These are phyloP conservation scores for Paracanthobrama guichenoti DNA, from an alignment of 2,113 vertebrate genomes.

Conservation along the genomic window DNA sequence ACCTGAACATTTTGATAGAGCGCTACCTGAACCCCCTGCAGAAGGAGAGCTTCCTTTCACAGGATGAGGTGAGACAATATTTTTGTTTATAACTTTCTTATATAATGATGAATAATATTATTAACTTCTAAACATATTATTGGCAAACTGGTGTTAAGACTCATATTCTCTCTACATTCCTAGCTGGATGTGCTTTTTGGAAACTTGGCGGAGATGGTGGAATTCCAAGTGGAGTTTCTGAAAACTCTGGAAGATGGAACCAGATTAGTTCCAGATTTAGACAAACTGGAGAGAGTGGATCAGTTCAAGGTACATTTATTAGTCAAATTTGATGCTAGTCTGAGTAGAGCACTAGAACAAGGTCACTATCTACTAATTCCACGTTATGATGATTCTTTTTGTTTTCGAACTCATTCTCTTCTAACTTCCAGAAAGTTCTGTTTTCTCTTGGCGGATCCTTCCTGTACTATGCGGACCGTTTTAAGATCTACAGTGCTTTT, in stretches of 20 bases:
- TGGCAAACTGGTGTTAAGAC: background rate
- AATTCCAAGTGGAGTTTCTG: slow-evolving; percentile 95
- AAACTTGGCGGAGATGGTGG: slow-evolving; percentile 94
- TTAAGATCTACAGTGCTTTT: slow-evolving; percentile 99
- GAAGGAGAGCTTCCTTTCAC: slow-evolving; percentile 92
- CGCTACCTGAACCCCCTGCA: slow-evolving; percentile 92
- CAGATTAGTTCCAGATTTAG: slow-evolving; percentile 88
- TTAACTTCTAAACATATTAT: background rate
- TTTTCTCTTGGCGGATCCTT: slow-evolving; percentile 98
- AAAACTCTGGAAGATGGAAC: slow-evolving; percentile 95
- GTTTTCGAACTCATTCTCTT: background rate
- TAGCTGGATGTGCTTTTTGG: slow-evolving; percentile 94
- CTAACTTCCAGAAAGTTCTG: slow-evolving; percentile 85
- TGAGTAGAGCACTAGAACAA: background rate
- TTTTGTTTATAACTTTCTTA: too few species aligned
- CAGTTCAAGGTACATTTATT: slow-evolving; percentile 88
- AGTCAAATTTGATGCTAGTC: background rate
- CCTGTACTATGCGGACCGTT: slow-evolving; percentile 95
- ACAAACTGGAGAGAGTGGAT: slow-evolving; percentile 89
- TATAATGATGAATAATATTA: background rate
- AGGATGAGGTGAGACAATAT: slow-evolving; percentile 86
- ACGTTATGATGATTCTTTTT: background rate
- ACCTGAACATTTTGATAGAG: slow-evolving; percentile 92
- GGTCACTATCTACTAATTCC: background rate
- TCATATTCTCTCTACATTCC: slow-evolving; percentile 23